Conservation (phyloP, 64 coral and sea anemone genomes). For the Montipora efflorescens region DNA sequence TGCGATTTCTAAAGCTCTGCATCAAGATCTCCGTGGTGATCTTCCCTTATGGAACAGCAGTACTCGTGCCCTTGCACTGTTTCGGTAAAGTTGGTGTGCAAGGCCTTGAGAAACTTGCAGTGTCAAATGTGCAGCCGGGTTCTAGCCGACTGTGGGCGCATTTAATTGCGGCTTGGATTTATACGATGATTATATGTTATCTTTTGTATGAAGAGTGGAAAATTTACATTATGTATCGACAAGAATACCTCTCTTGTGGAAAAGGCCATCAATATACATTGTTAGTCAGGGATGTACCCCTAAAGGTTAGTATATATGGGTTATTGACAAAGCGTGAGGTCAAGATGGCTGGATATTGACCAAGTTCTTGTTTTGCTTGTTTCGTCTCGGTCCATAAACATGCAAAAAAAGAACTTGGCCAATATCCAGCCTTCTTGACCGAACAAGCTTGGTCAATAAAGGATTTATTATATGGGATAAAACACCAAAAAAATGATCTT, state of each 20-base stretch:
- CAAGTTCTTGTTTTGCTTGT: too few relatives aligned
- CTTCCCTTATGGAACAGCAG: constrained; percentile 65
- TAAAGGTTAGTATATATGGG: constrained; percentile 46
- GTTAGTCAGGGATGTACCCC: constrained; percentile 65
- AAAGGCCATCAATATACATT: constrained; percentile 54
- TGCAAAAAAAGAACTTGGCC: too few relatives aligned
- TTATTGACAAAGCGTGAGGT: too few relatives aligned
- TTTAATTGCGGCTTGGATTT: constrained; percentile 58
- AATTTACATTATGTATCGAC: constrained; percentile 61
- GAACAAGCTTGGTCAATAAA: too few relatives aligned
- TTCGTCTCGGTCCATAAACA: too few relatives aligned
- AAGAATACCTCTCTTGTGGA: constrained; percentile 58
- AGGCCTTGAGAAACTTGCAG: constrained; percentile 34
- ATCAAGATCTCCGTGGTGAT: constrained; percentile 59
- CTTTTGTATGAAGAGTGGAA: constrained; percentile 71
- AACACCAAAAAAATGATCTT: too few relatives aligned
- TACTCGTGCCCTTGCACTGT: constrained; percentile 54
- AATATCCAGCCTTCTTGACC: too few relatives aligned
- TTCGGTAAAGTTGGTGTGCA: constrained; percentile 8
- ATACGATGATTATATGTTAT: constrained; percentile 68
- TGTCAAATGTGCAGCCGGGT: constrained; percentile 27
- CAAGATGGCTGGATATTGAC: too few relatives aligned
- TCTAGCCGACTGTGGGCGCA: constrained; percentile 56
- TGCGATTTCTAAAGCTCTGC: constrained; percentile 65
- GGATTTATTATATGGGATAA: too few relatives aligned